Conservation (phyloP, 2,888 invertebrate genomes). For the Bellardia bayeri region DNA sequence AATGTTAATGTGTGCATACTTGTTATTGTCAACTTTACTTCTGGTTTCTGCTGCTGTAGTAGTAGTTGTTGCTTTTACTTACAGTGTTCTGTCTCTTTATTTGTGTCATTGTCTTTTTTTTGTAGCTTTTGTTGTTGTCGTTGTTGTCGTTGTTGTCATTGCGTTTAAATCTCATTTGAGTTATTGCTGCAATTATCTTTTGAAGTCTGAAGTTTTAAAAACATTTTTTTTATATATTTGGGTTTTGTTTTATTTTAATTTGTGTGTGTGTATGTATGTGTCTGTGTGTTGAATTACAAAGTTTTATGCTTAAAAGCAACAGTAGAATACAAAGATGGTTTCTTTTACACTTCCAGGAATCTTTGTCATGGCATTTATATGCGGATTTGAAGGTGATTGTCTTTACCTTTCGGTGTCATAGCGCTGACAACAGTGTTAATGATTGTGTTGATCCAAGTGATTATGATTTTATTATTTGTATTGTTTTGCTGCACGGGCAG, state of each 20-base stretch:
- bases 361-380: conserved; percentile 55
- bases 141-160: conserved; percentile 70
- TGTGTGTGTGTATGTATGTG: not conserved
- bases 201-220: conserved; percentile 71
- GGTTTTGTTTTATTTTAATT: conserved; percentile 51
- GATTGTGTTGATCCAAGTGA: conserved; percentile 83
- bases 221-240: conserved; percentile 37
- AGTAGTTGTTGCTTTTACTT: conserved; percentile 41
- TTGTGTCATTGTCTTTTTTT: conserved; percentile 47
- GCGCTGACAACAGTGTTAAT: conserved; percentile 81
- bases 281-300: conserved; percentile 35
- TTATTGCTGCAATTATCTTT: conserved; percentile 83
- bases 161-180: conserved; percentile 82
- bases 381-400: conserved; percentile 65
- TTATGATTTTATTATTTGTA: conserved; percentile 83
- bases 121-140: conserved; percentile 49
- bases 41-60: conserved; percentile 27
- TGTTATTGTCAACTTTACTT: conserved; percentile 80
- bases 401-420: conserved; percentile 63
- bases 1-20: conserved; percentile 60
- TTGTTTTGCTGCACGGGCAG: conserved; percentile 40
- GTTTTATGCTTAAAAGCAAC: conserved; percentile 56
- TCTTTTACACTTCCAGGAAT: conserved; percentile 34
- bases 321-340: conserved; percentile 11
- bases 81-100: conserved; percentile 28